Evolutionary conservation across 2,113 vertebrate genomes (phyloP).

Genomic region (Nannobrachium achirus): DNA sequence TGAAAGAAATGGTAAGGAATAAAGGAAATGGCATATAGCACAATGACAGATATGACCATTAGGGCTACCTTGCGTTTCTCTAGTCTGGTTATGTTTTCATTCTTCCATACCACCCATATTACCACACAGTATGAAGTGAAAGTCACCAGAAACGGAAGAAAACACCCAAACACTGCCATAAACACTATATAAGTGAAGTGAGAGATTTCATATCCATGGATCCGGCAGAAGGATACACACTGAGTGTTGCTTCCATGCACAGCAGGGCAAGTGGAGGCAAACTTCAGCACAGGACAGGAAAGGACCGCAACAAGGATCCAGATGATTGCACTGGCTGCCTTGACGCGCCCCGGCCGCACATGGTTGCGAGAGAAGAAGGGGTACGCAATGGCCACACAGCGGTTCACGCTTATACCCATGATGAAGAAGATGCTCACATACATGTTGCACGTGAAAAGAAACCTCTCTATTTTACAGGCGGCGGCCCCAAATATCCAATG

Average conservation of each 20-base stretch:
- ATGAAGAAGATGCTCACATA: conserved; percentile 83
- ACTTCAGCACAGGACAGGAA: conserved; percentile 75
- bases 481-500: conserved; percentile 72
- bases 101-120: conserved; percentile 69
- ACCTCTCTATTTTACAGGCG: conserved; percentile 81
- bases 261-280: conserved; percentile 52
- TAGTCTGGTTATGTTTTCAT: conserved; percentile 40
- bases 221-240: conserved; percentile 48
- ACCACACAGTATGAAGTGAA: conserved; percentile 76
- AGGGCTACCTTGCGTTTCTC: conserved; percentile 79
- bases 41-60: conserved; percentile 73
- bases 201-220: fast-evolving
- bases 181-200: conserved; percentile 72
- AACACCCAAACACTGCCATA: conserved; percentile 74
- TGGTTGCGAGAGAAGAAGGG: conserved; percentile 77
- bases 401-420: conserved; percentile 84
- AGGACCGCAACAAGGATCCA: conserved; percentile 75
- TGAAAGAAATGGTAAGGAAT: conserved; percentile 81
- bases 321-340: conserved; percentile 54
- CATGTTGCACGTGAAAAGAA: conserved; percentile 85
- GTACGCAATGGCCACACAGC: conserved; percentile 79
- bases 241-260: fast-evolving
- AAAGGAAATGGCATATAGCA: conserved; percentile 81
- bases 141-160: conserved; percentile 81
- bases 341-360: conserved; percentile 71